Conservation (phyloP, 2,888 invertebrate species). For the Hirtodrosophila histrioides region DNA sequence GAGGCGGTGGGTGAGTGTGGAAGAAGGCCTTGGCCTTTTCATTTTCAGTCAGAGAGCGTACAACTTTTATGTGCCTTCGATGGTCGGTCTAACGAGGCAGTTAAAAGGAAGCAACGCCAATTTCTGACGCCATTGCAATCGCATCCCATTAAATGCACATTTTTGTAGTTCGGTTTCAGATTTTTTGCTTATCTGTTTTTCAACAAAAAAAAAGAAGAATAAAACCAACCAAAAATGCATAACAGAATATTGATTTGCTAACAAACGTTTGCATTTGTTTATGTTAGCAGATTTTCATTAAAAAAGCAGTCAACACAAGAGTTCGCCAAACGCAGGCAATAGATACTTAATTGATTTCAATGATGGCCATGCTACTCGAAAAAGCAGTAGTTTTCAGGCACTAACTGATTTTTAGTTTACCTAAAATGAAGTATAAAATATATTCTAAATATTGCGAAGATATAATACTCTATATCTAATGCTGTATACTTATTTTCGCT, state of each 20-base stretch:
- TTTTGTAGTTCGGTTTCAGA: conserved; percentile 31
- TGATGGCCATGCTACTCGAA: conserved; percentile 13
- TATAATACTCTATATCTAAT: background rate
- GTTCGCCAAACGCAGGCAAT: conserved; percentile 29
- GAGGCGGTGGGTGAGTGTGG: conserved; percentile 16
- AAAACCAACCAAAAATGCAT: conserved; percentile 14
- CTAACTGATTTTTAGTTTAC: conserved; percentile 9
- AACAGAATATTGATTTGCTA: conserved; percentile 26
- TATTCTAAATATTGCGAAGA: background rate
- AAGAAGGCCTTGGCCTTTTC: conserved; percentile 22
- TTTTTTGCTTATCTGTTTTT: background rate
- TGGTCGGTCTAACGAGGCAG: conserved; percentile 70
- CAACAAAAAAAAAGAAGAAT: too few relatives aligned
- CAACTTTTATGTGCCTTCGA: conserved; percentile 52
- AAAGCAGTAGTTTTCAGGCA: conserved; percentile 13
- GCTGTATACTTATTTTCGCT: too few relatives aligned
- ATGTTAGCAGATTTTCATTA: conserved; percentile 31
- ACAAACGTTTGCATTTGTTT: conserved; percentile 40
- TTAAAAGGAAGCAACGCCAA: conserved; percentile 60
- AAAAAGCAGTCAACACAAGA: conserved; percentile 14
- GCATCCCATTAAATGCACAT: conserved; percentile 72
- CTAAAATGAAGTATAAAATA: conserved; percentile 1
- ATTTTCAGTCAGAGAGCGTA: conserved; percentile 57
- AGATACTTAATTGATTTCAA: conserved; percentile 52
- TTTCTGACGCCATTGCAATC: conserved; percentile 52